phyloP scores from a whole-genome alignment of 2,888 invertebrate genomes.

The Sinohyriopsis cumingii region DNA sequence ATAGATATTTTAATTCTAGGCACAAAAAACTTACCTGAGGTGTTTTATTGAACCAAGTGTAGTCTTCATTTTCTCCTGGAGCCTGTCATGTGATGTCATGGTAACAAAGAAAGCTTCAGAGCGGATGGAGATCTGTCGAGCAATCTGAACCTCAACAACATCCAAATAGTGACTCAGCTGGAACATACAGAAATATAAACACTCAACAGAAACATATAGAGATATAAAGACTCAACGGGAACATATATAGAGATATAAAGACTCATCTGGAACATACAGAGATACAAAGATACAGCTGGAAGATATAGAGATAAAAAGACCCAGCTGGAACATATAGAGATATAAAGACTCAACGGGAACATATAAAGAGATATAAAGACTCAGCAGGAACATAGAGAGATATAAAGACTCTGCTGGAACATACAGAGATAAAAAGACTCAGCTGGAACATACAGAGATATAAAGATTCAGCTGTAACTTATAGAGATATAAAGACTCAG shows the following conservation, averaged over 20 bases:
- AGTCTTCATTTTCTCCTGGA: slow-evolving; percentile 90
- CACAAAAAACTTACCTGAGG: slow-evolving; percentile 53
- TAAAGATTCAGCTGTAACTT: neutral
- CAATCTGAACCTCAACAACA: slow-evolving; percentile 93
- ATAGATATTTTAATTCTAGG: no score
- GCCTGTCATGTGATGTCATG: slow-evolving; percentile 97
- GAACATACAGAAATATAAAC: slow-evolving; percentile 17
- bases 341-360: neutral
- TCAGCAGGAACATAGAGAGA: slow-evolving; percentile 79
- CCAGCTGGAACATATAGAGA: neutral
- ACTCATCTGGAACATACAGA: slow-evolving; percentile 77
- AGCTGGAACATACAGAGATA: neutral
- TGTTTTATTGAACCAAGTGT: slow-evolving; percentile 66
- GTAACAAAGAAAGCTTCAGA: slow-evolving; percentile 98
- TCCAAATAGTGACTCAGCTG: slow-evolving; percentile 93
- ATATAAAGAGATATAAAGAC: no score
- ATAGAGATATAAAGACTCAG: no score
- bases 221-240: neutral
- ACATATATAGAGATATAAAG: no score
- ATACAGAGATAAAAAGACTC: slow-evolving; percentile 8
- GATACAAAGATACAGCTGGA: slow-evolving; percentile 88
- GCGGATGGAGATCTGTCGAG: slow-evolving; percentile 92
- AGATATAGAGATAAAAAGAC: slow-evolving; percentile 12
- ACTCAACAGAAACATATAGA: neutral
- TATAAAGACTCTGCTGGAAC: slow-evolving; percentile 86